Evolutionary conservation across 2,113 vertebrate species (phyloP).

Genomic region (Paedocypris sp.): DNA sequence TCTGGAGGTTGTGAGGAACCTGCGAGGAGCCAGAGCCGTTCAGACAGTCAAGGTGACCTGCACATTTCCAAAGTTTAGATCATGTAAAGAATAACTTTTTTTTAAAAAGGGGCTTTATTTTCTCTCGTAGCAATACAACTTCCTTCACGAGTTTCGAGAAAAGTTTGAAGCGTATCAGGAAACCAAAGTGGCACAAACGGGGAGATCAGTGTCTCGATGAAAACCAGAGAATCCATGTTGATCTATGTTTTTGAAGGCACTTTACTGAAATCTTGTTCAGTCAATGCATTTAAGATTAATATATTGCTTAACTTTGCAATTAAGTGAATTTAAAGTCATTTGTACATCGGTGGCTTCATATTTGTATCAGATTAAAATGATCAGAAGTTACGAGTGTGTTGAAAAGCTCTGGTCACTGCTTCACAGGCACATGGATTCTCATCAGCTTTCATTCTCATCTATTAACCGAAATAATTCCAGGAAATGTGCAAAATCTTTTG

Average conservation of each 20-base stretch:
- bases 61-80: neutral
- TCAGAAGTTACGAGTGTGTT: too few species aligned
- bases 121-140: conserved; percentile 79
- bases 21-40: conserved; percentile 73
- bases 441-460: too few species aligned
- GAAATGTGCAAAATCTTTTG: too few species aligned
- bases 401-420: too few species aligned
- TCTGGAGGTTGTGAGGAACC: conserved; percentile 68
- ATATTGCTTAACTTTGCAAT: conserved; percentile 19
- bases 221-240: neutral
- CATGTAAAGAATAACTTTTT: neutral
- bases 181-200: conserved; percentile 36
- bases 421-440: too few species aligned
- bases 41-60: conserved; percentile 74
- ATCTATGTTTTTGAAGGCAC: conserved; percentile 31
- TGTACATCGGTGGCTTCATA: too few species aligned
- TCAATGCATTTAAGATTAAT: conserved; percentile 30
- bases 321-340: neutral
- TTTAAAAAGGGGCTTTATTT: neutral
- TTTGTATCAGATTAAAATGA: too few species aligned
- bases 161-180: conserved; percentile 59
- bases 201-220: conserved; percentile 71
- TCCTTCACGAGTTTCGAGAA: conserved; percentile 80
- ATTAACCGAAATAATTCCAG: too few species aligned
- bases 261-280: conserved; percentile 38